A percentile compares a stretch with the other conserved stretches of the same genome.
phyloP scores from a whole-genome alignment of 2,113 vertebrate species.

The Phycodurus eques region DNA sequence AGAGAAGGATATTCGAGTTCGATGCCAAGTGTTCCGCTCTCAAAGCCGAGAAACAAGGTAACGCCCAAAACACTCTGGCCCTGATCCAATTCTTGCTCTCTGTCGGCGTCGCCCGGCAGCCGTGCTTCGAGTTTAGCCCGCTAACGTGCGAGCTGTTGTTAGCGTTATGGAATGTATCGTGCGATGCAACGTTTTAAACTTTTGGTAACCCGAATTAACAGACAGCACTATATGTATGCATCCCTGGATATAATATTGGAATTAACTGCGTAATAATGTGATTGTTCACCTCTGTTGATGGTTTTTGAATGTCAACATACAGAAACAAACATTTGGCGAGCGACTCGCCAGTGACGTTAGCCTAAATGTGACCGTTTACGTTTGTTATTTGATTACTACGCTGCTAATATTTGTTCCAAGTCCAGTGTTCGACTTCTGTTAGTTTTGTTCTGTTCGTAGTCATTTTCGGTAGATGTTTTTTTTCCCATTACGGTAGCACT shows the following conservation, averaged over 20 bases:
- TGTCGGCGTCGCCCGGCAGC: not conserved
- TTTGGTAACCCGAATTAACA: rapidly evolving
- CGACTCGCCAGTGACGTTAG: conserved; percentile 29
- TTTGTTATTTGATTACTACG: not conserved
- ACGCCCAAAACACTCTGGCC: rapidly evolving
- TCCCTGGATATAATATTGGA: too few species aligned
- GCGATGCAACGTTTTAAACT: conserved; percentile 17
- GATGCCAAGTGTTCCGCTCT: conserved; percentile 76
- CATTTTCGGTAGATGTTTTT: not conserved
- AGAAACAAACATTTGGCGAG: conserved; percentile 17
- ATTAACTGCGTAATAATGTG: too few species aligned
- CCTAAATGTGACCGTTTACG: conserved; percentile 13
- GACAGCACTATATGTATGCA: not conserved
- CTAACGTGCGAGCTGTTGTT: conserved; percentile 47
- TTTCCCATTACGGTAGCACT: not conserved
- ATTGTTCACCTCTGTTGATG: not conserved
- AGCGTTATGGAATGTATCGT: conserved; percentile 29
- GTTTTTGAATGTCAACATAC: not conserved
- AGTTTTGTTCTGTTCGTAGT: not conserved
- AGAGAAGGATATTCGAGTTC: conserved; percentile 78
- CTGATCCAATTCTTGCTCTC: not conserved
- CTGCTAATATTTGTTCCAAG: too few species aligned
- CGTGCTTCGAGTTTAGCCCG: conserved; percentile 26
- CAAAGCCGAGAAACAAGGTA: conserved; percentile 77
- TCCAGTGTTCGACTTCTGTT: not conserved